Evolutionary conservation across 2,888 invertebrate species (phyloP).

Genomic region (Drosophila crucigera): DNA sequence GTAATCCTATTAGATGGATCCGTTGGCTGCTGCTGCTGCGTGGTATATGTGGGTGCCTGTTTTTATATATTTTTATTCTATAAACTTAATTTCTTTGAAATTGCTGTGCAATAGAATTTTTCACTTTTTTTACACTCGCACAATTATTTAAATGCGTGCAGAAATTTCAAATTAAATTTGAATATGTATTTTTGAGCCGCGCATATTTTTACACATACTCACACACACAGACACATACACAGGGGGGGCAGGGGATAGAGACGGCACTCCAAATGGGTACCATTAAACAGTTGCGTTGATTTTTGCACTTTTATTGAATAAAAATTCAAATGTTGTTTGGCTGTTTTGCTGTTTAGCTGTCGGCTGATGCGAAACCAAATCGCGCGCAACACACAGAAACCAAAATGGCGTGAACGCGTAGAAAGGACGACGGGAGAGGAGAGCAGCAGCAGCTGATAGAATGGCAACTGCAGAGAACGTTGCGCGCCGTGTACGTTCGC

Average conservation of each 20-base stretch:
- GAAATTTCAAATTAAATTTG: conserved; percentile 75
- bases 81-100: conserved; percentile 8
- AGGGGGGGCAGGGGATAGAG: not conserved
- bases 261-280: conserved; percentile 27
- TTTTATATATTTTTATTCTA: conserved; percentile 15
- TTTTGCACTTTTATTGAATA: conserved; percentile 73
- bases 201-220: conserved; percentile 57
- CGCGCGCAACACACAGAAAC: conserved; percentile 37
- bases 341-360: conserved; percentile 1
- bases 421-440: conserved; percentile 26
- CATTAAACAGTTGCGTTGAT: conserved; percentile 57
- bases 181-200: conserved; percentile 70
- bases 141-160: conserved; percentile 79
- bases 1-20: conserved; percentile 75
- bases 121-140: conserved; percentile 59
- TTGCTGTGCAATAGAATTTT: conserved; percentile 28
- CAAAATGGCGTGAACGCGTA: conserved; percentile 41
- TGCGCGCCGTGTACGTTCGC: conserved; percentile 69
- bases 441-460: conserved; percentile 4
- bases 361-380: conserved; percentile 41
- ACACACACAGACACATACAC: conserved; percentile 7
- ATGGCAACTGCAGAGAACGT: conserved; percentile 26
- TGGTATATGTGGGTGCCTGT: not conserved
- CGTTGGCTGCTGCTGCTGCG: conserved; percentile 25
- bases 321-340: conserved; percentile 76